Evolutionary conservation across 2,113 vertebrate species (phyloP), one percentile per base, ranked within the genome.

Genomic region (Arizona elegans): DNA sequence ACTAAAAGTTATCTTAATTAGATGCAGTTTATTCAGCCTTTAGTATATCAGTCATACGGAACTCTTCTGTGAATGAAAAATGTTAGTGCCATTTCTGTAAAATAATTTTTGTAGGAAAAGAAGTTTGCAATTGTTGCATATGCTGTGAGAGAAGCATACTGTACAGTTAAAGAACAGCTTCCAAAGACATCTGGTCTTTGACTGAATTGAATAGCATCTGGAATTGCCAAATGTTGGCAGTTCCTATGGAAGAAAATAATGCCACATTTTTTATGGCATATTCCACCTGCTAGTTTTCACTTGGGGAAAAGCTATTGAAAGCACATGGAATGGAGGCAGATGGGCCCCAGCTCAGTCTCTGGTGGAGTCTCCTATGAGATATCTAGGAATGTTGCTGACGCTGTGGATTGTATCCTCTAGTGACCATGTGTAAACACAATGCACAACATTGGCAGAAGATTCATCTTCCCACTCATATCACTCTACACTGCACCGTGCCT

Each of bases 261-360:
- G 90, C 0, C 91, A 95, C 95, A 94, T 92, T 17, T 17, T 17
- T 94, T 75, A 62, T 15, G 38, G 85, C 5, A 92, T 91, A 94
- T 96, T 96, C 90, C 56, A 96, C 92, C 86, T 95, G 93, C 90
- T 94, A 92, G 59, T 92, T 94, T 75, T 92, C 91, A 52, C 92
- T 94, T 88, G 86, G 86, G 58, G 56, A 62, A 53, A n/a, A 86
- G 26, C 29, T 8, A 62, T n/a, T 65, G 91, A 53, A 8, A 91
- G 55, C 56, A 47, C 91, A 92, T 65, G 56, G 12, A 62, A 53
- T 59, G 26, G 26, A 87, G 47, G 47, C 54, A 52, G 56, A 92
- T 62, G 56, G 47, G 1, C 56, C 86, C 23, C 43, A 23, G 47
- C 26, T 65, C 56, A 92, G 23, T 9, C 29, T 15, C 52, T 91